Evolutionary conservation across 2,888 invertebrate species (phyloP).

Genomic region (Andrena hattorfiana): DNA sequence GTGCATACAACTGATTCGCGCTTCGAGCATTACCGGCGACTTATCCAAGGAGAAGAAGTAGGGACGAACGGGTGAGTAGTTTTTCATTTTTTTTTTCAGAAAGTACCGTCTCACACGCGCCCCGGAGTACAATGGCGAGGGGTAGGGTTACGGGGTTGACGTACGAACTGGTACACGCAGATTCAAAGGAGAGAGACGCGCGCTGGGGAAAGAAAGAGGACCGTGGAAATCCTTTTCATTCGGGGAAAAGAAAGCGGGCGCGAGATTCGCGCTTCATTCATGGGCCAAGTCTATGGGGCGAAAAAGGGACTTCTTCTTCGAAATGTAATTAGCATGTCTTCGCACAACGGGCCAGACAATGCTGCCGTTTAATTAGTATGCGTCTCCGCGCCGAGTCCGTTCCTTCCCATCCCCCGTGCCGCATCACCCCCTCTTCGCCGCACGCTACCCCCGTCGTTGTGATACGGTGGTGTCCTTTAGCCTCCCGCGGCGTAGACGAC

Average conservation of each 20-base stretch:
- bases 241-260: slow-evolving; percentile 69
- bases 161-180: slow-evolving; percentile 48
- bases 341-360: slow-evolving; percentile 78
- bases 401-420: slow-evolving; percentile 34
- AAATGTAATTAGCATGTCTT: slow-evolving; percentile 84
- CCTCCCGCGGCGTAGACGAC: slow-evolving; percentile 37
- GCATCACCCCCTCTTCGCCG: neutral
- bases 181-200: slow-evolving; percentile 33
- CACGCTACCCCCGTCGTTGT: neutral
- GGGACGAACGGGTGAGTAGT: slow-evolving; percentile 45
- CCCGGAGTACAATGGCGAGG: slow-evolving; percentile 49
- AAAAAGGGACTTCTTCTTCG: slow-evolving; percentile 76
- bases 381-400: slow-evolving; percentile 53
- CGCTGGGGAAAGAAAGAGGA: slow-evolving; percentile 28
- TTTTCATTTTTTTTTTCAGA: slow-evolving; percentile 28
- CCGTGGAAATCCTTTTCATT: slow-evolving; percentile 65
- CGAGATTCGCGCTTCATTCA: slow-evolving; percentile 76
- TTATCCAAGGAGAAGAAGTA: slow-evolving; percentile 14
- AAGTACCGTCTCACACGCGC: slow-evolving; percentile 29
- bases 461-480: slow-evolving; percentile 29
- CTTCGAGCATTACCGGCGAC: neutral
- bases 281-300: slow-evolving; percentile 54
- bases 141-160: slow-evolving; percentile 34
- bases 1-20: neutral
- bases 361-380: slow-evolving; percentile 81